Base-by-base conservation (phyloP, 2,797 vertebrate genomes). In the Astyanax mexicanus region DNA sequence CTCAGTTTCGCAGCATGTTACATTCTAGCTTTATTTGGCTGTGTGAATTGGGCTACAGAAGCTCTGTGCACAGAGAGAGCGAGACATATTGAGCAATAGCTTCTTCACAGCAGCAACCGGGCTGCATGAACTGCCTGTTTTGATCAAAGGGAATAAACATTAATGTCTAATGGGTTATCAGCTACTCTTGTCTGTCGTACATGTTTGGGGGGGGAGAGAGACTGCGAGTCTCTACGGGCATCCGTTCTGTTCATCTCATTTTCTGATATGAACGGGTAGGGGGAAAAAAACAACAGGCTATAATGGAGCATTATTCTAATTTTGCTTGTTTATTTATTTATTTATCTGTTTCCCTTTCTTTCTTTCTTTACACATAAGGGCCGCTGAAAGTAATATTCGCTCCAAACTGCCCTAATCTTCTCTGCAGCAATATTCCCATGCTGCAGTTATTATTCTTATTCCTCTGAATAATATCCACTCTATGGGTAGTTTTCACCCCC, bases 391-490 rank as follows among this genome's bases (percentile, higher is more conserved):
- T 87, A 89, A 91, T 89, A 92, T 88, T 92, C 85, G 90, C 93
- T 92, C 89, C 92, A 88, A 90, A 92, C 89, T 89, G 91, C 88
- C 93, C 94, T 95, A 94, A 96, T 98, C 95, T 95, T 95, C 94
- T 93, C 89, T 90, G 84, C 80, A 73, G 92, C 93, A 95, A 95
- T 95, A 96, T 97, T 95, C 95, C 88, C 89, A 93, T 92, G 86
- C 88, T 88, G 90, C 91, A 91, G 89, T 94, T 95, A 95, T 95
- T 96, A 96, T 96, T 97, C 94, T 95, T 94, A 94, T 96, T 95
- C 94, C 93, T 90, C 92, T 95, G 95, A 98, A 97, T 97, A 97
- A 97, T 97, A 95, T 94, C 92, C 94, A 94, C 92, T 91, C 90
- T 89, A 88, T 87, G 89, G 90, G 89, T 92, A 91, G 92, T 92